These are phyloP conservation scores for Lordiphosa clarofinis DNA, from an alignment of 1,140 invertebrate genomes.

Conservation along the genomic window DNA sequence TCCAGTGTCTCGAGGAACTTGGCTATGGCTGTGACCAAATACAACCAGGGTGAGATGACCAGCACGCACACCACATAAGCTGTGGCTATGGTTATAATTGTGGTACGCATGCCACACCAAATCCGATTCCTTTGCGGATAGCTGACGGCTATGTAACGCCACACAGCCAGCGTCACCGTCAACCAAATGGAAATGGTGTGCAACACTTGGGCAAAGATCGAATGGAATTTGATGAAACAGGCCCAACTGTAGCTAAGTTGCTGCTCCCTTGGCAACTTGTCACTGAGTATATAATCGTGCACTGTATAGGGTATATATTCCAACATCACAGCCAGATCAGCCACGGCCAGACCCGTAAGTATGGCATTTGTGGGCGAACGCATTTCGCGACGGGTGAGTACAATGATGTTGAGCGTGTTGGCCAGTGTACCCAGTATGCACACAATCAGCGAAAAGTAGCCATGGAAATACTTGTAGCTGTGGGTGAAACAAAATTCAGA, in stretches of 20 bases:
- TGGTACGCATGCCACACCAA: constrained; percentile 88
- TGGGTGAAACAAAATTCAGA: neutral
- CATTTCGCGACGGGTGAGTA: constrained; percentile 94
- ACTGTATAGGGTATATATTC: constrained; percentile 95
- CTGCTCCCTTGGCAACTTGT: constrained; percentile 58
- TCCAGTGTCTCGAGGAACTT: constrained; percentile 80
- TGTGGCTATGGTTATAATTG: constrained; percentile 86
- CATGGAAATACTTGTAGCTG: constrained; percentile 74
- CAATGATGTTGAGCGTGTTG: constrained; percentile 96
- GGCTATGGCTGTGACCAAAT: constrained; percentile 85
- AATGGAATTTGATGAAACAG: constrained; percentile 90
- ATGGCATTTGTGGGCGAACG: constrained; percentile 91
- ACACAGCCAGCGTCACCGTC: constrained; percentile 94
- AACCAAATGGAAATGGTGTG: constrained; percentile 97
- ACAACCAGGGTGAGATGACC: constrained; percentile 90
- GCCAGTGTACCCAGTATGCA: constrained; percentile 95
- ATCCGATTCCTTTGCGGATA: constrained; percentile 88
- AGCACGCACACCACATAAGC: constrained; percentile 91
- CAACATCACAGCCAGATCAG: constrained; percentile 95
- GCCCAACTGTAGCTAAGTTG: constrained; percentile 88
- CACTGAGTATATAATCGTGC: constrained; percentile 86
- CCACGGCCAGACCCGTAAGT: constrained; percentile 93
- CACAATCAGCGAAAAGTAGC: constrained; percentile 82
- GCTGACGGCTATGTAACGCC: constrained; percentile 94
- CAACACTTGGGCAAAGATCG: constrained; percentile 90